A percentile compares a stretch with the other conserved stretches of the same genome.
These are phyloP conservation scores for Philopotamus ludificatus DNA, from an alignment of 1,140 invertebrate species.

Conservation along the genomic window DNA sequence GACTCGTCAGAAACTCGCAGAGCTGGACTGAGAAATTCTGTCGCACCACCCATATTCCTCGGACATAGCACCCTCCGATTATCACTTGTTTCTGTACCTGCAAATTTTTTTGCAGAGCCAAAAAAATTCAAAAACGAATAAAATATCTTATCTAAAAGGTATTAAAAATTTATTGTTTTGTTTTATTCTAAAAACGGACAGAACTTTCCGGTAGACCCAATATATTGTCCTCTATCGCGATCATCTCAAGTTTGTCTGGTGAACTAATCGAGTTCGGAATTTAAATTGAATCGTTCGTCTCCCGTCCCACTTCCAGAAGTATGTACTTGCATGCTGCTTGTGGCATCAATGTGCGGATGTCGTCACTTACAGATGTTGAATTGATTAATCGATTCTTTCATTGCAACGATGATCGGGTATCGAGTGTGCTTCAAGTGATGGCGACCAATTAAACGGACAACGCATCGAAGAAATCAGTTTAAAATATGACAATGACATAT, in stretches of 20 bases:
- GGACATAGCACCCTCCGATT: too few species aligned
- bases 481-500: too few species aligned
- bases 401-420: neutral
- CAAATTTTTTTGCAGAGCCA: too few species aligned
- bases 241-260: neutral
- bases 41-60: too few species aligned
- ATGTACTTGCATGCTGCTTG: neutral
- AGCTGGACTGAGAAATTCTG: too few species aligned
- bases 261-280: conserved; percentile 34
- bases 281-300: conserved; percentile 33
- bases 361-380: neutral
- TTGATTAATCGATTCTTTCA: neutral
- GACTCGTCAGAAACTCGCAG: too few species aligned
- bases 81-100: too few species aligned
- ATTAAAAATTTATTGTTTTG: too few species aligned
- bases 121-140: too few species aligned
- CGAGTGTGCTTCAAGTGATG: neutral
- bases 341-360: neutral
- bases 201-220: neutral
- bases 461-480: neutral
- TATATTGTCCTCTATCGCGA: neutral
- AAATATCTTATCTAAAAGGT: too few species aligned
- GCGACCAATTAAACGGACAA: neutral
- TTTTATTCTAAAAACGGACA: neutral
- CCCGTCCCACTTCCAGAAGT: neutral